Conservation (phyloP, 2,797 vertebrate species). For the Coranthus polyacanthus region DNA sequence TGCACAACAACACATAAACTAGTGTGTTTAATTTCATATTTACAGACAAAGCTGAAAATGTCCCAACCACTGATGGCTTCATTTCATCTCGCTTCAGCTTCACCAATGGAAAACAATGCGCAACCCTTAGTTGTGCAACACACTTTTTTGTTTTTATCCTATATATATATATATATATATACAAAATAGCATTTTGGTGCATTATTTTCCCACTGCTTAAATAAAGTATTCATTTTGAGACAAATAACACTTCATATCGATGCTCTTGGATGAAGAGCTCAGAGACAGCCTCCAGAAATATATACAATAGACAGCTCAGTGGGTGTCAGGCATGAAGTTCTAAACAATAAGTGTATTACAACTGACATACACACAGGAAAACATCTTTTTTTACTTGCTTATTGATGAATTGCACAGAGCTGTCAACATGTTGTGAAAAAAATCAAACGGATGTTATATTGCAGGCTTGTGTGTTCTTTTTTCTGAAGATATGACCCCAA, state of each 20-base stretch:
- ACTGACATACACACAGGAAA: constrained; percentile 41
- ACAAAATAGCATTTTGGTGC: neutral
- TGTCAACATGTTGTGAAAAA: constrained; percentile 43
- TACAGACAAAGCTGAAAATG: constrained; percentile 21
- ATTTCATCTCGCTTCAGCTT: neutral
- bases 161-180: too few species aligned
- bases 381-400: constrained; percentile 33
- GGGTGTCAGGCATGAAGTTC: constrained; percentile 48
- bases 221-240: constrained; percentile 29
- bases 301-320: constrained; percentile 53
- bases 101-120: neutral
- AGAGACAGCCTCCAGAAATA: constrained; percentile 41
- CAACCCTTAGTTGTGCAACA: neutral
- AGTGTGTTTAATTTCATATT: constrained; percentile 25
- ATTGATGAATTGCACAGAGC: constrained; percentile 38
- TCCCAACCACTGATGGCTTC: constrained; percentile 17
- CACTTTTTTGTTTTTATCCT: constrained; percentile 15
- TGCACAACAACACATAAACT: constrained; percentile 13
- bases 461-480: constrained; percentile 19
- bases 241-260: constrained; percentile 36
- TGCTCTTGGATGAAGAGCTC: constrained; percentile 38
- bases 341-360: constrained; percentile 45
- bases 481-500: constrained; percentile 31
- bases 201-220: too few species aligned
- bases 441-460: constrained; percentile 34